Evolutionary conservation across 2,888 invertebrate genomes (phyloP), one percentile per base, ranked within the genome.

Genomic region (Eupeodes luniger): DNA sequence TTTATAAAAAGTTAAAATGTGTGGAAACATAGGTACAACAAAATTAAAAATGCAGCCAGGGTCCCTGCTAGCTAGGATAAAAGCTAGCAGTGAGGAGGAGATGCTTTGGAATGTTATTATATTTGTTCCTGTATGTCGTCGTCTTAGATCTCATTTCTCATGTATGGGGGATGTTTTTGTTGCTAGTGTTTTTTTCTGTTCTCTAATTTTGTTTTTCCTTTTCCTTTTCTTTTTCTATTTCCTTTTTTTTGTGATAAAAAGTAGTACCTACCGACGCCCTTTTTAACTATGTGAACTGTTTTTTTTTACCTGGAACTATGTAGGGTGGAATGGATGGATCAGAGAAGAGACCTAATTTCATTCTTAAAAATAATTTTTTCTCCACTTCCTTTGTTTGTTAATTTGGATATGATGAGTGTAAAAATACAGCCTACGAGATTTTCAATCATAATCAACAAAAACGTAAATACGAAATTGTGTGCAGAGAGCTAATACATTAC

Each of bases 391-490:
- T 59, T 72, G 19, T 74, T 34, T 67, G 49, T 59, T 59, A 40
- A 53, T 76, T 76, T 85, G 47, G 14, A 76, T 51, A 77, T 61
- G 62, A 85, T 66, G 61, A 49, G 49, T 61, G 44, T 11, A 62
- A 62, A 75, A 81, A 47, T 40, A 64, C 49, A 66, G 76, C 75
- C 77, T 81, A 75, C 72, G 78, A 85, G 81, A 85, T 81, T 77
- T 81, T 77, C 78, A 78, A 81, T 81, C 69, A 78, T 74, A 88
- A 81, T 88, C 85, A 81, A 69, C 64, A 49, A 55, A 75, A 88
- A 88, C 78, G 88, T 88, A 88, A 88, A 88, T 85, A 88, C 66
- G 81, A 88, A 75, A 78, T 77, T 55, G 77, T 81, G 67, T 78
- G 74, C 81, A 57, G 47, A 59, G 72, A 34, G n/a, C 55, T 11